These are phyloP conservation scores for Tetragnatha montana DNA, from an alignment of 2,888 invertebrate genomes.

Conservation along the genomic window DNA sequence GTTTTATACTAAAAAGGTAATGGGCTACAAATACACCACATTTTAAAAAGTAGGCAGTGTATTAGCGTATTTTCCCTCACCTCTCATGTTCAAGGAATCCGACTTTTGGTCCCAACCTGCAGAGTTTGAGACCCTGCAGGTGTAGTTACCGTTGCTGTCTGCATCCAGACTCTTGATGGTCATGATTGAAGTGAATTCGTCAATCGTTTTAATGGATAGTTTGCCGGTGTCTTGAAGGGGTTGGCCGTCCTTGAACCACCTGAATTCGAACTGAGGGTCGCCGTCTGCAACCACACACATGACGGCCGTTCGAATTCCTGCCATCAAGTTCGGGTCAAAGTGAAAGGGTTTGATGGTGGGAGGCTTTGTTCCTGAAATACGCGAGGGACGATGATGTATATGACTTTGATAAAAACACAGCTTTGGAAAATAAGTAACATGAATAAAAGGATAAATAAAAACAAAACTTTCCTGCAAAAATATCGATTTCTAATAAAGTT, in stretches of 20 bases:
- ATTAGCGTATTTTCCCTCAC: neutral
- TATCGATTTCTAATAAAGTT: too few relatives aligned
- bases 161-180: conserved; percentile 21
- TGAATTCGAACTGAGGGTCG: conserved; percentile 48
- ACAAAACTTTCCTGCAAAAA: too few relatives aligned
- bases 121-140: conserved; percentile 51
- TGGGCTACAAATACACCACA: too few relatives aligned
- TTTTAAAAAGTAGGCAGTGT: too few relatives aligned
- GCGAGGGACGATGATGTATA: too few relatives aligned
- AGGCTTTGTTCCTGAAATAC: neutral
- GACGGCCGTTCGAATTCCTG: conserved; percentile 28
- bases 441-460: too few relatives aligned
- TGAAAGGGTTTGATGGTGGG: conserved; percentile 12
- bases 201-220: neutral
- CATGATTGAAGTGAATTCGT: conserved; percentile 49
- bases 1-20: too few relatives aligned
- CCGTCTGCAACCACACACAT: conserved; percentile 56
- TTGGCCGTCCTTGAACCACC: conserved; percentile 58
- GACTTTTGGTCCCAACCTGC: conserved; percentile 43
- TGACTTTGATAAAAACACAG: neutral
- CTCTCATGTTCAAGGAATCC: conserved; percentile 30
- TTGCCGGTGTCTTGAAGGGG: neutral
- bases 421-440: neutral
- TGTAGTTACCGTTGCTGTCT: conserved; percentile 49
- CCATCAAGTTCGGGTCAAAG: conserved; percentile 32